Percentiles rank a stretch among this genome's conserved stretches.
These are phyloP conservation scores for Orchestes rusci DNA, from an alignment of 2,888 invertebrate genomes.

Conservation along the genomic window DNA sequence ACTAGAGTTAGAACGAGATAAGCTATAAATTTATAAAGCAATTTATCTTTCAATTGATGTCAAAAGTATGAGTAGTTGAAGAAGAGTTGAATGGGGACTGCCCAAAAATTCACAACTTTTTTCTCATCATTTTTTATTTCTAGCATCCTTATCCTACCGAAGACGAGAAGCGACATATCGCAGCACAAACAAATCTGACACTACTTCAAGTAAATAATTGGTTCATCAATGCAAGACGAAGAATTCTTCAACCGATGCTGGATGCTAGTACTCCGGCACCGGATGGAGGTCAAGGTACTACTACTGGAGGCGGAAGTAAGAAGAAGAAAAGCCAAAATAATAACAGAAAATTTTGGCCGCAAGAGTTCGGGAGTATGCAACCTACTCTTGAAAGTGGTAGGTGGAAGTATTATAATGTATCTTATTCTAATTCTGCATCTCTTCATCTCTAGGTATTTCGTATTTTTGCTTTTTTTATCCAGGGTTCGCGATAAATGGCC, in stretches of 20 bases:
- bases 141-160: conserved; percentile 95
- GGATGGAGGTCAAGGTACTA: conserved; percentile 32
- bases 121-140: too few relatives aligned
- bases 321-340: conserved; percentile 55
- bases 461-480: too few relatives aligned
- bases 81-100: too few relatives aligned
- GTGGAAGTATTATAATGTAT: background rate
- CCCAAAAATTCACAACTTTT: too few relatives aligned
- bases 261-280: conserved; percentile 54
- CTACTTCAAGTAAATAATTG: conserved; percentile 77
- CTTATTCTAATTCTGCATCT: too few relatives aligned
- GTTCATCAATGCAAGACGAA: conserved; percentile 88
- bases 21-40: too few relatives aligned
- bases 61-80: too few relatives aligned
- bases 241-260: conserved; percentile 89
- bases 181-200: conserved; percentile 82
- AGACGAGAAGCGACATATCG: conserved; percentile 86
- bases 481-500: too few relatives aligned
- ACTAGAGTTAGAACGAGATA: too few relatives aligned
- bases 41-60: too few relatives aligned
- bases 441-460: too few relatives aligned
- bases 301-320: conserved; percentile 40
- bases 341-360: conserved; percentile 68
- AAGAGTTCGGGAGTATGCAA: conserved; percentile 55
- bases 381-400: conserved; percentile 56